Evolutionary conservation across 1,140 invertebrate genomes (phyloP), one percentile per base, ranked within the genome.

Genomic region (Periplaneta americana): DNA sequence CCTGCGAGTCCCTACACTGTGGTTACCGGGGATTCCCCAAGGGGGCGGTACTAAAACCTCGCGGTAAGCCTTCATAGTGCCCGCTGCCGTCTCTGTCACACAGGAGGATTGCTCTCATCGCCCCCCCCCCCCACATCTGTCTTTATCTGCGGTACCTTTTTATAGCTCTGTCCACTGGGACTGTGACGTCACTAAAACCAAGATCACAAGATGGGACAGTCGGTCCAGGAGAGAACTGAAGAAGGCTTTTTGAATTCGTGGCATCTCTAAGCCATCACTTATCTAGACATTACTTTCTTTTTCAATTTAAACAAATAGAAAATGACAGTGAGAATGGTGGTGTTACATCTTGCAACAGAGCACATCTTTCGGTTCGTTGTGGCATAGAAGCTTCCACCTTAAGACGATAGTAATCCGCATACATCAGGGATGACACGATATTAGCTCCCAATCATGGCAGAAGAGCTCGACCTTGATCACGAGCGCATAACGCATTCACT

Each of bases 161-260:
- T 77, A 77, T 77, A 77, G 75, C 75, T 28, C 33, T 34, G 75
- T 77, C 75, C 75, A 28, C 33, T 34, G 75, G 75, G 75, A 77
- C 75, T 77, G 75, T 77, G 75, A 36, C 75, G 35, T 77, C 75
- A 77, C 75, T 77, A 77, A 33, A 77, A 34, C 75, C 75, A 77
- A 77, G 75, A 77, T 77, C 75, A 22, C 32, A 36, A 33, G 75
- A 77, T 77, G 75, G 35, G 75, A 77, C 35, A 36, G 75, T 77
- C 75, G 22, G 75, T 34, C 33, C 32, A 33, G 22, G 11, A 34
- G 32, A 18, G 31, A 77, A 77, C n/a, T 77, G 17, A 77, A 77
- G 22, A 9, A 33, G 33, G 33, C 75, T 34, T 77, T 36, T 66
- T 34, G n/a, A 34, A 34, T 77, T 36, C 8, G 75, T 77, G 33